A percentile compares a stretch with the other conserved stretches of the same genome.
phyloP scores from a whole-genome alignment of 1,140 invertebrate species.

The Rhagoletis pomonella region DNA sequence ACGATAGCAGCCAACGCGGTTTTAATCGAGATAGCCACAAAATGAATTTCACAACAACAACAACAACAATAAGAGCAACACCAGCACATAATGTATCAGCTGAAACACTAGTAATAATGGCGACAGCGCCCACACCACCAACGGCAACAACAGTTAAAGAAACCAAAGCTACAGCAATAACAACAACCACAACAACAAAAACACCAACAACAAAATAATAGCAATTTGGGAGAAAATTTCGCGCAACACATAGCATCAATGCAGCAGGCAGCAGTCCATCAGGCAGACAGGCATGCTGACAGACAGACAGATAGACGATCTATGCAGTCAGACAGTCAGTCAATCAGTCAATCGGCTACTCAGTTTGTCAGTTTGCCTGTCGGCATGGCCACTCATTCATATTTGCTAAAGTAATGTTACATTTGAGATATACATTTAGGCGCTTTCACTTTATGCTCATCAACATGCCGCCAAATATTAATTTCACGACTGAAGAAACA shows the following conservation, averaged over 20 bases:
- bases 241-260: background rate
- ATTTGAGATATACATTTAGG: background rate
- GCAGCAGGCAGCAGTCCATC: background rate
- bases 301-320: background rate
- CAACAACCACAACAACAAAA: background rate
- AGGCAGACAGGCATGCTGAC: background rate
- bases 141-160: background rate
- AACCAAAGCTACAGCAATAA: background rate
- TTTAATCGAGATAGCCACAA: slow-evolving; percentile 13
- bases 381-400: background rate
- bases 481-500: slow-evolving; percentile 73
- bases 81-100: background rate
- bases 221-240: background rate
- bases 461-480: slow-evolving; percentile 64
- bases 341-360: background rate
- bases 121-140: background rate
- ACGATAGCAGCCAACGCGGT: slow-evolving; percentile 27
- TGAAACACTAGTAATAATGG: slow-evolving; percentile 22
- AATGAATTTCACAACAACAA: slow-evolving; percentile 28
- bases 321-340: background rate
- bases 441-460: slow-evolving; percentile 26
- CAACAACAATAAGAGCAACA: background rate
- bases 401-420: background rate
- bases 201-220: background rate
- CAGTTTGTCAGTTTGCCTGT: background rate